These are phyloP conservation scores for Apogon hyalosoma DNA, from an alignment of 2,797 vertebrate genomes.

Conservation along the genomic window DNA sequence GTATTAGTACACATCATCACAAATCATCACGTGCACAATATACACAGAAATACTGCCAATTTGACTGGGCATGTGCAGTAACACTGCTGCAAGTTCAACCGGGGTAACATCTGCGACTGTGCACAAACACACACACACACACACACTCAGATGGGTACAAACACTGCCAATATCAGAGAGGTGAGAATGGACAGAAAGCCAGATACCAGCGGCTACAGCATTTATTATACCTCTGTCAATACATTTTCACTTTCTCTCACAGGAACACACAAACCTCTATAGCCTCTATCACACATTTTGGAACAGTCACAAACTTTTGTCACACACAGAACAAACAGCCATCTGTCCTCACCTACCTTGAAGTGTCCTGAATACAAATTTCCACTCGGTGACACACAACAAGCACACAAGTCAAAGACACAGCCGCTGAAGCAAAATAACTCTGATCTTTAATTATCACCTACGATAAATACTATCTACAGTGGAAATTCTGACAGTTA, in stretches of 20 bases:
- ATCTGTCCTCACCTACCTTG: constrained; percentile 44
- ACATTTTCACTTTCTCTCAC: constrained; percentile 30
- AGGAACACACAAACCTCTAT: constrained; percentile 3
- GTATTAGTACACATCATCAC: background rate
- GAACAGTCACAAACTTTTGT: constrained; percentile 25
- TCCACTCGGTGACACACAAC: background rate
- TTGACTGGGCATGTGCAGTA: background rate
- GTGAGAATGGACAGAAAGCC: constrained; percentile 9
- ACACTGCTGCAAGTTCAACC: background rate
- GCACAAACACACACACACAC: background rate
- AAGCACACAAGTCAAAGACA: background rate
- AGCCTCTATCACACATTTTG: constrained; percentile 8
- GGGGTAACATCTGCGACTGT: constrained; percentile 6
- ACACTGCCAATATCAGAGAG: constrained; percentile 42
- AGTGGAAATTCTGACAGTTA: constrained; percentile 34
- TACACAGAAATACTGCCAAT: background rate
- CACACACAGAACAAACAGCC: constrained; percentile 33
- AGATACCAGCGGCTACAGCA: constrained; percentile 25
- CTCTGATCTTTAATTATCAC: constrained; percentile 24
- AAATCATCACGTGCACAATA: background rate
- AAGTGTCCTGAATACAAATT: constrained; percentile 47
- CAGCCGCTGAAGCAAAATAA: background rate
- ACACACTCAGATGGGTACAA: background rate
- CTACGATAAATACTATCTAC: constrained; percentile 5
- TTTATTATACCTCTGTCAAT: constrained; percentile 60